These are phyloP conservation scores for Zaprionus inermis DNA, from an alignment of 1,140 invertebrate genomes.

Conservation along the genomic window DNA sequence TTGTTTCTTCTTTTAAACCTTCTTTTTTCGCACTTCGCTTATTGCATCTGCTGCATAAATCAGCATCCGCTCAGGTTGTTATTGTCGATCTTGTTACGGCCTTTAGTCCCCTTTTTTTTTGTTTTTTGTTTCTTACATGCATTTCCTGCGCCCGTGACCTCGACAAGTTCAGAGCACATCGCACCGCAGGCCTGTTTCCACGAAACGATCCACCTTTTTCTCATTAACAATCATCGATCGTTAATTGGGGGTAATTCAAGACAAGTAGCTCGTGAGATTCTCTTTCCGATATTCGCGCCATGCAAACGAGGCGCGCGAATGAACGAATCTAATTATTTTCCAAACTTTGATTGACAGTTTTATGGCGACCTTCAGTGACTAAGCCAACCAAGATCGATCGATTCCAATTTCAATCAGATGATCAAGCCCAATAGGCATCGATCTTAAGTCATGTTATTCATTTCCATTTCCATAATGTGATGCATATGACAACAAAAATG, in stretches of 20 bases:
- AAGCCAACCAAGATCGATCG: constrained; percentile 25
- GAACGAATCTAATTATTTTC: too few species aligned
- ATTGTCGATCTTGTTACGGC: constrained; percentile 19
- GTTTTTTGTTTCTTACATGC: constrained; percentile 50
- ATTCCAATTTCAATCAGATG: constrained; percentile 40
- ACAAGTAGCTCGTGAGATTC: constrained; percentile 31
- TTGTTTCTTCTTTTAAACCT: constrained; percentile 11
- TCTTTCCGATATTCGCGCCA: constrained; percentile 10
- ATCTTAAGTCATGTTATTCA: constrained; percentile 31
- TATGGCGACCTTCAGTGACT: constrained; percentile 65
- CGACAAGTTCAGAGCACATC: constrained; percentile 50
- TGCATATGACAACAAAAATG: constrained; percentile 31
- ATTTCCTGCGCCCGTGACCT: constrained; percentile 68
- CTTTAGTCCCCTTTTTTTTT: constrained; percentile 40
- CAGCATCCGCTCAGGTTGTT: constrained; percentile 57
- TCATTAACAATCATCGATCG: constrained; percentile 31
- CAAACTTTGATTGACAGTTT: constrained; percentile 56
- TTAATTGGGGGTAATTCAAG: constrained; percentile 43
- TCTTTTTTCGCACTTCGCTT: constrained; percentile 47
- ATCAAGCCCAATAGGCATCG: constrained; percentile 48
- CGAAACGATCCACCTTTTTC: constrained; percentile 19
- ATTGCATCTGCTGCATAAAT: constrained; percentile 69
- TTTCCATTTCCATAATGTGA: constrained; percentile 65
- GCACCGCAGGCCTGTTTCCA: constrained; percentile 30
- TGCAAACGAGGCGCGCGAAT: not conserved